Conservation (phyloP, 2,888 invertebrate species). For the Phyllotreta cruciferae region DNA sequence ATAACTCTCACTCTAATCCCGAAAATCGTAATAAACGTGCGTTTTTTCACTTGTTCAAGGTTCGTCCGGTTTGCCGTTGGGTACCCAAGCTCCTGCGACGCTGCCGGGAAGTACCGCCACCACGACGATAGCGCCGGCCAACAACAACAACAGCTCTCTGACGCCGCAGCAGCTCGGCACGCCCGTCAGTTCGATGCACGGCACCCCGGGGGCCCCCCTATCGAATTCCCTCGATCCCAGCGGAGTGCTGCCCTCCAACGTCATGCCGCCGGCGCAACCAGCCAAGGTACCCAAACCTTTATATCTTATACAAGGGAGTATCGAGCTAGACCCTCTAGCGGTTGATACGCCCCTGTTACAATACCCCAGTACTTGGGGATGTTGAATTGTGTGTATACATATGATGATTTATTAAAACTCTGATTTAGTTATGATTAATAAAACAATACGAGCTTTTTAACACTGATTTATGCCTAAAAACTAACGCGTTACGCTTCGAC, state of each 20-base stretch:
- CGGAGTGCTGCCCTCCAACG: slow-evolving; percentile 55
- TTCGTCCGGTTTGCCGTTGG: slow-evolving; percentile 59
- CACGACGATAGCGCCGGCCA: slow-evolving; percentile 68
- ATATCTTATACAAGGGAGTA: no score
- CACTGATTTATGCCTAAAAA: slow-evolving; percentile 34
- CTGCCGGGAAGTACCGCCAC: slow-evolving; percentile 77
- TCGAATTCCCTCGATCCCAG: slow-evolving; percentile 57
- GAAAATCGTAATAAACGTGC: background rate
- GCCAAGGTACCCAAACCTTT: slow-evolving; percentile 71
- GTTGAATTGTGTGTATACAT: no score
- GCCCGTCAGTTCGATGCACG: slow-evolving; percentile 58
- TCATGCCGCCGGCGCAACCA: slow-evolving; percentile 77
- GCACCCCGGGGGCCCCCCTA: slow-evolving; percentile 48
- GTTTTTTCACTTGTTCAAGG: slow-evolving; percentile 39
- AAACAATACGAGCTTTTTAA: slow-evolving; percentile 46
- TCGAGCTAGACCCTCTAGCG: no score
- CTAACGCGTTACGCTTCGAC: background rate
- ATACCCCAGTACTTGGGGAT: no score
- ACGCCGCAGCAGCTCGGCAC: slow-evolving; percentile 42
- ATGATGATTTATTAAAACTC: slow-evolving; percentile 31
- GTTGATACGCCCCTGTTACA: no score
- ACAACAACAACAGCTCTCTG: slow-evolving; percentile 56
- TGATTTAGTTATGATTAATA: slow-evolving; percentile 34
- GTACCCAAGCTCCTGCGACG: slow-evolving; percentile 64
- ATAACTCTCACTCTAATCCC: background rate